These are phyloP conservation scores for Amazonetta brasiliensis DNA, from an alignment of 2,797 vertebrate species.

Conservation along the genomic window DNA sequence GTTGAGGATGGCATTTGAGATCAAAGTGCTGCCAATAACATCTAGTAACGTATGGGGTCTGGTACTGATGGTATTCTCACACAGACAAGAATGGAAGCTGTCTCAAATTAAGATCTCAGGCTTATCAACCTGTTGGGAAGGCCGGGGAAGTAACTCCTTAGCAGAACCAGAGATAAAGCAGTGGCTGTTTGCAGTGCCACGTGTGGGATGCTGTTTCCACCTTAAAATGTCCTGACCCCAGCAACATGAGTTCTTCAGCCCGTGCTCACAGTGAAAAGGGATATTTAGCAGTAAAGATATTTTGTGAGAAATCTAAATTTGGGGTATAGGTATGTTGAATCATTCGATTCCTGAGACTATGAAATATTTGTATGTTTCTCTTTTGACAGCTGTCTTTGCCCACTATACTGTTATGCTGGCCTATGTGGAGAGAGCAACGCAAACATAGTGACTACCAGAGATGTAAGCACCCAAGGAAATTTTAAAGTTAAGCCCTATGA, in stretches of 20 bases:
- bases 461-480: neutral
- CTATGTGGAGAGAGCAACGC: neutral
- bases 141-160: neutral
- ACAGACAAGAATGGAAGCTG: neutral
- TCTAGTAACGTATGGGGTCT: neutral
- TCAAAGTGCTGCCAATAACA: neutral
- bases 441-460: neutral
- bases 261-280: neutral
- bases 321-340: neutral
- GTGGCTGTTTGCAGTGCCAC: neutral
- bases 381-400: neutral
- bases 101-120: neutral
- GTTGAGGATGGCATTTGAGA: neutral
- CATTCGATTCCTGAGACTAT: neutral
- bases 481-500: neutral
- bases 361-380: neutral
- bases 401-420: neutral
- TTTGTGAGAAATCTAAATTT: neutral
- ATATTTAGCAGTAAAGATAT: neutral
- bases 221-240: fast-evolving
- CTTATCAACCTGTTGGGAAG: neutral
- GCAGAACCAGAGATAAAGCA: neutral
- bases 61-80: neutral
- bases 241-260: neutral
- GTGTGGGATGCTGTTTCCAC: neutral